These are phyloP conservation scores for Trachelipus rathkii DNA, from an alignment of 1,140 invertebrate species.

Conservation along the genomic window DNA sequence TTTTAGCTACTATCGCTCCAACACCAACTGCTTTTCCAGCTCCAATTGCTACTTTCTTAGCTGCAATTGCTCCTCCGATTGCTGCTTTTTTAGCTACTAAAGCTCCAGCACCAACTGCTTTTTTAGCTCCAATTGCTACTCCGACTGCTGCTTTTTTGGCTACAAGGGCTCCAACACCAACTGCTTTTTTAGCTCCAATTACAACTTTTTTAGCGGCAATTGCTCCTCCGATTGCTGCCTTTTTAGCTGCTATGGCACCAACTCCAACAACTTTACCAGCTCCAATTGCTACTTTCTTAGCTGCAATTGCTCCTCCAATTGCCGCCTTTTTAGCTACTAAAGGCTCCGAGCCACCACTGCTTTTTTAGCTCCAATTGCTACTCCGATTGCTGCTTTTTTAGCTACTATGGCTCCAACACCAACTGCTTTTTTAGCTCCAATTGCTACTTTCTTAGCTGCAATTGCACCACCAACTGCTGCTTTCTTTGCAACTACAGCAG, in stretches of 20 bases:
- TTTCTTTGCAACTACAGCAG: no score
- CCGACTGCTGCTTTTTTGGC: neutral
- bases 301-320: neutral
- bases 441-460: neutral
- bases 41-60: neutral
- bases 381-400: neutral
- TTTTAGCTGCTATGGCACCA: neutral
- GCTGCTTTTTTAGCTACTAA: neutral
- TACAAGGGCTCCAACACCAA: neutral
- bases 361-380: neutral
- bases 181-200: neutral
- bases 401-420: neutral
- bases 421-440: neutral
- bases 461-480: no score
- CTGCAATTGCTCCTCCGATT: neutral
- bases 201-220: neutral
- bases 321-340: neutral
- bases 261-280: neutral
- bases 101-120: neutral
- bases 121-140: no score
- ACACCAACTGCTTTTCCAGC: no score
- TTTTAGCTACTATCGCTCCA: no score
- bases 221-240: neutral
- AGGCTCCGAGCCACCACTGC: neutral
- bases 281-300: neutral